Conservation (phyloP, 2,113 vertebrate species). For the Alosa alosa region DNA sequence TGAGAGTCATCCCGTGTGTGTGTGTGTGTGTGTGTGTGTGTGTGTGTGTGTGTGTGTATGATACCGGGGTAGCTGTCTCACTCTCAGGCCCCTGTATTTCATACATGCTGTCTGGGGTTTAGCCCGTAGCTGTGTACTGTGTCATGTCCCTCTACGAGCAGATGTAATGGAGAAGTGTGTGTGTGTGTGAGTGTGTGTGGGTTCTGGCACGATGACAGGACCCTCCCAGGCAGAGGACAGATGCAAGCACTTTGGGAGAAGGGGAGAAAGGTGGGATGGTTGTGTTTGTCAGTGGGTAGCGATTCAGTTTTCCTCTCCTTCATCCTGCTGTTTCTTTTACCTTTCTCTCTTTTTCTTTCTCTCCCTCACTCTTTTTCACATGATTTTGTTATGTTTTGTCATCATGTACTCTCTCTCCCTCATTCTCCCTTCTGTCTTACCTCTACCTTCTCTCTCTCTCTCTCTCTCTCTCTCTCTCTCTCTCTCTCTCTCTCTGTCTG, state of each 20-base stretch:
- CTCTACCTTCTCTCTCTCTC: background rate
- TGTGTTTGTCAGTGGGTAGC: background rate
- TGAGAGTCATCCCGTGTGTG: background rate
- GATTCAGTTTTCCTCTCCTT: background rate
- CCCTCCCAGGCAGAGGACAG: constrained; percentile 10
- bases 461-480: constrained; percentile 7
- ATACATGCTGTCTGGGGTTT: background rate
- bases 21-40: background rate
- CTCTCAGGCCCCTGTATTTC: background rate
- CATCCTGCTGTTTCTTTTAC: background rate
- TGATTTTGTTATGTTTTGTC: background rate
- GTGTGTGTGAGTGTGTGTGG: background rate
- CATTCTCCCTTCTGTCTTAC: background rate
- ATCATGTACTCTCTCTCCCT: background rate
- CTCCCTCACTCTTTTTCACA: background rate
- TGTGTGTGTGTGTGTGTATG: background rate
- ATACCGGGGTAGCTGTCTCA: background rate
- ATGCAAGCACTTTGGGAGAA: constrained; percentile 12
- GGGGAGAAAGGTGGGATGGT: background rate
- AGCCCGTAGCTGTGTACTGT: constrained; percentile 6
- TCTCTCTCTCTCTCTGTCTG: background rate
- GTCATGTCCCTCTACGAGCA: constrained; percentile 12
- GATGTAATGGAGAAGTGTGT: constrained; percentile 12
- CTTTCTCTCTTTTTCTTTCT: background rate
- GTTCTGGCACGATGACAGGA: background rate